Base-by-base conservation (phyloP, 35 echinoderm and acorn worm genomes). In the Stichopus chloronotus region DNA sequence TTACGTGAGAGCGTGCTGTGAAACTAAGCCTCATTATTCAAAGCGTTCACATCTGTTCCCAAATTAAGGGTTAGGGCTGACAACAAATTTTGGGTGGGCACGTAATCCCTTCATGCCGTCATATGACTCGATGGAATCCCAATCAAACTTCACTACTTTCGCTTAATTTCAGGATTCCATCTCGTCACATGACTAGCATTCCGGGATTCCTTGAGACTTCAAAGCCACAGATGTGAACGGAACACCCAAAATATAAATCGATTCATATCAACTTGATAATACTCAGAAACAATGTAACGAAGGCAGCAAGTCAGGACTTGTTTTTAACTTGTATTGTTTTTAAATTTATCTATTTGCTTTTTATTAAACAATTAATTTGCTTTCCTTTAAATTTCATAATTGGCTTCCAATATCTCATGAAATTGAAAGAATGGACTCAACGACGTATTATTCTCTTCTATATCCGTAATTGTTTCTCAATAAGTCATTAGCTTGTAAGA, bases 161-260 rank as follows among this genome's bases (percentile, higher is more conserved):
- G 72, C 24, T 76, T 76, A 76, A 76, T 76, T 76, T 76, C 3
- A 76, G 72, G 72, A 76, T 76, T 78, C 76, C 76, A 78, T 78
- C 76, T 78, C 76, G 76, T 78, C 76, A 22, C 76, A 78, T 23
- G 76, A n/a, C 20, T 78, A 14, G 76, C 76, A 78, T 78, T 78
- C 76, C 76, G 76, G 17, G n/a, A 78, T 78, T 25, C n/a, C 19
- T 0, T 78, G 76, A 23, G 76, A 78, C 76, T 78, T 78, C 76
- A 78, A 78, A 78, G 76, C 76, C 76, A 78, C 76, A 78, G 76
- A 78, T 78, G 76, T 78, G 76, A 78, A 78, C 76, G 52, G 72
- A 78, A 24, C 76, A 78, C n/a, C 76, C 76, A 78, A 78, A 71
- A 71, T 71, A 78, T 25, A 11, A 14, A 22, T 17, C 7, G 72